These are phyloP conservation scores for Thymelicus acteon DNA, from an alignment of 2,888 invertebrate species.

Conservation along the genomic window DNA sequence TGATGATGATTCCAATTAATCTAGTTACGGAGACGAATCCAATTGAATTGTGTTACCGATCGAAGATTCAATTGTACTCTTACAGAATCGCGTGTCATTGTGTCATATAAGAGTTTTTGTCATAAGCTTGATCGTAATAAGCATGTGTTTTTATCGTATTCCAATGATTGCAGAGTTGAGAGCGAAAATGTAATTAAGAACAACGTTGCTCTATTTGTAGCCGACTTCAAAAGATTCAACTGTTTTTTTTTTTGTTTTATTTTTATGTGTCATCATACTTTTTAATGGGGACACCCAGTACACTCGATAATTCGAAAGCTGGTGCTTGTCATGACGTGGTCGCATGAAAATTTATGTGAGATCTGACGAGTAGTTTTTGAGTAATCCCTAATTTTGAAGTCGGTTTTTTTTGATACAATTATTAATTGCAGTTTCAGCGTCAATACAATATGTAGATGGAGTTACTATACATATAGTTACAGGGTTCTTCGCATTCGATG, in stretches of 20 bases:
- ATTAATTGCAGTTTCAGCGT: neutral
- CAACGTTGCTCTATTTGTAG: neutral
- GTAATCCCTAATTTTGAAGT: too few relatives aligned
- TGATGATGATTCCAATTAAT: constrained; percentile 12
- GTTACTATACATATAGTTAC: neutral
- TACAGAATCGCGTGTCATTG: neutral
- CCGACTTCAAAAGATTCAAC: too few relatives aligned
- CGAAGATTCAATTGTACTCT: neutral
- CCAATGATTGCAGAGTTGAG: neutral
- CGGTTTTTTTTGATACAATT: too few relatives aligned
- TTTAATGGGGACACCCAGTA: too few relatives aligned
- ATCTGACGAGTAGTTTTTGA: too few relatives aligned
- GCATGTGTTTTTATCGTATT: neutral
- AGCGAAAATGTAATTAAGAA: constrained; percentile 7
- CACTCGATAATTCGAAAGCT: too few relatives aligned
- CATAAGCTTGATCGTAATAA: neutral
- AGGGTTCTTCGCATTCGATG: too few relatives aligned
- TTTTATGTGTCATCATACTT: too few relatives aligned
- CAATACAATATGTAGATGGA: neutral
- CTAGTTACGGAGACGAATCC: neutral
- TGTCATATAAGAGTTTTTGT: neutral
- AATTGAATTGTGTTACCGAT: constrained; percentile 8
- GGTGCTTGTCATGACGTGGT: too few relatives aligned
- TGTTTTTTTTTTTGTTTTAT: too few relatives aligned
- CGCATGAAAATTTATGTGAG: too few relatives aligned